Evolutionary conservation across 2,113 vertebrate genomes (phyloP).

Genomic region (Nansenia antarctica): DNA sequence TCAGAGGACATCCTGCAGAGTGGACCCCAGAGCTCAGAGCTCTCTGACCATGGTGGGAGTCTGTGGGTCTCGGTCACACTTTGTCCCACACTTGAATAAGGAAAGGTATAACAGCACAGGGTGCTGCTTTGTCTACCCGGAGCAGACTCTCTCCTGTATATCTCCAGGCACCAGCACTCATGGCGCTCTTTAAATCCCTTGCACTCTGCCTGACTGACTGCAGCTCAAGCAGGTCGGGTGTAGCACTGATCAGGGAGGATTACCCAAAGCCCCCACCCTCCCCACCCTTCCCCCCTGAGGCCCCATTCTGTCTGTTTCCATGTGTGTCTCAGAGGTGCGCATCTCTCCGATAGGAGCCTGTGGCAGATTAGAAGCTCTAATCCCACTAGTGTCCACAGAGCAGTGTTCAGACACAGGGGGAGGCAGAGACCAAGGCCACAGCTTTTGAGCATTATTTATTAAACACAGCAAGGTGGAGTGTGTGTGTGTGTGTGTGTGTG

Average conservation of each 20-base stretch:
- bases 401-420: neutral
- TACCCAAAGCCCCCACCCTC: constrained; percentile 34
- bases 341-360: constrained; percentile 7
- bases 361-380: neutral
- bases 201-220: neutral
- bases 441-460: neutral
- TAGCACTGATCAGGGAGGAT: constrained; percentile 28
- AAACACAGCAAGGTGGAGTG: neutral
- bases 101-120: no score
- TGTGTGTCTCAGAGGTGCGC: constrained; percentile 15
- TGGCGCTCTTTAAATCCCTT: neutral
- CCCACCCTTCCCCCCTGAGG: no score
- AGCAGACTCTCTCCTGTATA: neutral
- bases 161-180: neutral
- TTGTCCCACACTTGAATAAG: neutral
- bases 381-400: neutral
- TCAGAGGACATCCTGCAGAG: constrained; percentile 41
- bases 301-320: constrained; percentile 26
- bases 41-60: neutral
- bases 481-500: neutral
- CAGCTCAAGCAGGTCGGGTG: constrained; percentile 11
- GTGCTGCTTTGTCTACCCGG: neutral
- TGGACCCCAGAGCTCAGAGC: neutral
- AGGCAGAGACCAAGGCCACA: neutral
- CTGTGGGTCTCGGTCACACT: neutral